Evolutionary conservation across 2,888 invertebrate genomes (phyloP).

Genomic region (Lepas anatifera): DNA sequence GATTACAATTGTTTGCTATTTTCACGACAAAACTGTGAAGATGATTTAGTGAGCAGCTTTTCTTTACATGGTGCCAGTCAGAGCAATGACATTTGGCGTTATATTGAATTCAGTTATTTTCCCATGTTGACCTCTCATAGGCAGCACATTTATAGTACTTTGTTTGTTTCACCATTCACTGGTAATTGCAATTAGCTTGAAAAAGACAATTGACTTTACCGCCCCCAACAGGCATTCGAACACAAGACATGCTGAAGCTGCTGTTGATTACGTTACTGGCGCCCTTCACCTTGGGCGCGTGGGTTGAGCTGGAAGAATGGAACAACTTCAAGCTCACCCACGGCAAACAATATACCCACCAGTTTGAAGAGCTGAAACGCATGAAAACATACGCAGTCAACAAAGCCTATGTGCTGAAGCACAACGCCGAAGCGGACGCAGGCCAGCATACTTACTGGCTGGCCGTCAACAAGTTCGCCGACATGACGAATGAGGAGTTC

Average conservation of each 20-base stretch:
- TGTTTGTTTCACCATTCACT: too few species aligned
- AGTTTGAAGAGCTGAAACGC: background rate
- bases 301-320: slow-evolving; percentile 2
- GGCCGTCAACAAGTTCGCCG: slow-evolving; percentile 1
- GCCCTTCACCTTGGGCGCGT: background rate
- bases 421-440: background rate
- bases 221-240: too few species aligned
- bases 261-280: background rate
- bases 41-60: too few species aligned
- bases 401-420: background rate
- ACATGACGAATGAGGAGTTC: slow-evolving; percentile 1
- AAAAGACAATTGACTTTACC: too few species aligned
- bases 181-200: too few species aligned
- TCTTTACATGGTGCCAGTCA: too few species aligned
- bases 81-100: too few species aligned
- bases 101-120: too few species aligned
- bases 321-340: background rate
- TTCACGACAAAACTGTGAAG: too few species aligned
- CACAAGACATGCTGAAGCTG: background rate
- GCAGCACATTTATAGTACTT: too few species aligned
- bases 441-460: background rate
- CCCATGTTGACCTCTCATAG: too few species aligned
- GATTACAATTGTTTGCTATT: too few species aligned
- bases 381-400: background rate
- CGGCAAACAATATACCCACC: background rate